Base-by-base conservation (phyloP, 2,797 vertebrate species). In the Hypotaenidia okinawae region DNA sequence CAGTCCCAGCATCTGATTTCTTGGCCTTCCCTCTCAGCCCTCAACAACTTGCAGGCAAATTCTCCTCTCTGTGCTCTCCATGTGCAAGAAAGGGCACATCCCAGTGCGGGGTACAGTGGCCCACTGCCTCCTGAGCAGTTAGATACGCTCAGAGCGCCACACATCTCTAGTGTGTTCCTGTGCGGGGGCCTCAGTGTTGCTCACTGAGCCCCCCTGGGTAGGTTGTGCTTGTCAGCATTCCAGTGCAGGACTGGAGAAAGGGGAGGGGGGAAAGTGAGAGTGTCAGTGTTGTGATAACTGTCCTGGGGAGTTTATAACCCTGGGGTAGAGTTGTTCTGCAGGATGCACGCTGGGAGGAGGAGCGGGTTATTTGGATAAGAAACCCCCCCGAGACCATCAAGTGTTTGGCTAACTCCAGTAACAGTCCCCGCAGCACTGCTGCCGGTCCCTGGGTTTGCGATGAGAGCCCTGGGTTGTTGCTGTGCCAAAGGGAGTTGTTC, bases 381-480 rank as follows among this genome's bases (percentile, higher is more conserved):
- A 52, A 19, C 6, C 43, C 37, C 52, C 52, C 2, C 2, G 58
- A 51, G 85, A 49, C 32, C 6, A 3, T 45, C n/a, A 13, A 13
- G 62, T 9, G 54, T 74, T 91, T 47, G 57, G 84, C 35, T 27
- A 16, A 77, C 51, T 47, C 28, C 2, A 0, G 6, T 45, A 33
- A 9, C 8, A 35, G 32, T 32, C 47, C 83, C 43, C 6, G 1
- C 49, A 43, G 45, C 9, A 6, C 47, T 72, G 45, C n/a, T 3
- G 5, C 16, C 1, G 8, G 6, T 22, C 51, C 32, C 1, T 0
- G 2, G 43, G 23, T 25, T 52, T 3, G 0, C 0, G 11, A 10
- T 11, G 35, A 43, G 27, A 66, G n/a, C 61, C 45, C 32, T 18
- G 49, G 61, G 41, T 63, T 79, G 87, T 41, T 22, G 7, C 67